Evolutionary conservation across 2,113 vertebrate species (phyloP).

Genomic region (Lagenorhynchus albirostris): DNA sequence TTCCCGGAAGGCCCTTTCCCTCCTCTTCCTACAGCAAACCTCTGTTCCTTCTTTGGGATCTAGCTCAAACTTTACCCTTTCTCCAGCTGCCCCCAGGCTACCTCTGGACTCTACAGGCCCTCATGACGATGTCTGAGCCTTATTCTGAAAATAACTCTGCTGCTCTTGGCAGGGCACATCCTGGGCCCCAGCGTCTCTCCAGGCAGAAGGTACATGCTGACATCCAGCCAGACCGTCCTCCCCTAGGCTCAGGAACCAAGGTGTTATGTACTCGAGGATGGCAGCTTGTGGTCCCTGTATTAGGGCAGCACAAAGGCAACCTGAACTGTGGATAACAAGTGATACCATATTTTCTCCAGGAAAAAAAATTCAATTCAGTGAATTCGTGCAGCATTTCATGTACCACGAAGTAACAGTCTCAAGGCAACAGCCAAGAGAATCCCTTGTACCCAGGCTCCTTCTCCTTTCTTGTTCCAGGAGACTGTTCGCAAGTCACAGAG

Average conservation of each 20-base stretch:
- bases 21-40: not conserved
- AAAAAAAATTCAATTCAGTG: not conserved
- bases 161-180: rapidly evolving
- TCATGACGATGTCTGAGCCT: rapidly evolving
- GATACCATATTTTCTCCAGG: not conserved
- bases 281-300: too few species aligned
- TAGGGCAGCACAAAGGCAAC: not conserved
- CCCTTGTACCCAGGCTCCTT: too few species aligned
- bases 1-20: too few species aligned
- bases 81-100: not conserved
- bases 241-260: not conserved
- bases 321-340: rapidly evolving
- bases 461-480: not conserved
- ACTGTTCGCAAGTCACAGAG: not conserved
- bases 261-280: rapidly evolving
- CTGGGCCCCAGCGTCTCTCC: rapidly evolving
- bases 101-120: not conserved
- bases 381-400: rapidly evolving
- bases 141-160: not conserved
- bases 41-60: not conserved
- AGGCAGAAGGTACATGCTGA: rapidly evolving
- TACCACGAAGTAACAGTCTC: not conserved
- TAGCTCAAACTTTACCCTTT: not conserved
- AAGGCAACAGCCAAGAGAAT: rapidly evolving
- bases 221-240: not conserved